A percentile compares a stretch with the other conserved stretches of the same genome.
These are phyloP conservation scores for Acrobasis consociella DNA, from an alignment of 2,888 invertebrate species.

Conservation along the genomic window DNA sequence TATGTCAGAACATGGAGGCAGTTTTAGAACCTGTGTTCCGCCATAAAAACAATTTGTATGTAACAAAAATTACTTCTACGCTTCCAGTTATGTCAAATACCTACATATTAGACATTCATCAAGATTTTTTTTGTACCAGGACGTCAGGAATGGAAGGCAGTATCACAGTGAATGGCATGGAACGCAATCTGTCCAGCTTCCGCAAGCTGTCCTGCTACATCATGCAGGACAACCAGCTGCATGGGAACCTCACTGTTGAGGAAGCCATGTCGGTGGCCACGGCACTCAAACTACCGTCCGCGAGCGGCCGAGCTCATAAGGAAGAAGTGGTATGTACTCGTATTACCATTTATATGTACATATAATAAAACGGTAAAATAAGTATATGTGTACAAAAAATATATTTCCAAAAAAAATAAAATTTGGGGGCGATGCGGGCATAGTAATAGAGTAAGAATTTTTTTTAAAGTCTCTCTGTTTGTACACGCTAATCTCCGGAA, in stretches of 20 bases:
- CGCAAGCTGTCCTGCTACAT: constrained; percentile 97
- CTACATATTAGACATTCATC: background rate
- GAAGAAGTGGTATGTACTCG: constrained; percentile 89
- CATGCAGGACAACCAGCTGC: constrained; percentile 97
- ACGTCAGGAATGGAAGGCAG: constrained; percentile 91
- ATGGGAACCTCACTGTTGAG: constrained; percentile 95
- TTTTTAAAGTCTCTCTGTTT: no score
- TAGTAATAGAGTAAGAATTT: no score
- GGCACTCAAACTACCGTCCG: constrained; percentile 91
- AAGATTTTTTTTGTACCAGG: constrained; percentile 69
- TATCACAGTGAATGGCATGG: constrained; percentile 92
- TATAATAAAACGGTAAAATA: no score
- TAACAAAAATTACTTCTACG: no score
- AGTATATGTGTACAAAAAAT: no score
- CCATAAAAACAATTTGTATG: no score
- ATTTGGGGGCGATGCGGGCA: no score
- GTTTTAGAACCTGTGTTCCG: no score
- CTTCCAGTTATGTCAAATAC: no score
- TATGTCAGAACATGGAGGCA: no score
- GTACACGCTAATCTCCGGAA: no score
- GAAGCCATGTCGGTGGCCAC: constrained; percentile 98
- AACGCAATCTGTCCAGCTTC: constrained; percentile 92
- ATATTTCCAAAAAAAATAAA: no score
- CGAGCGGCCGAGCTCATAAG: constrained; percentile 87
- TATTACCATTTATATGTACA: background rate